Conservation (phyloP, 2,797 vertebrate species). For the Hapalemur alaotrensis region DNA sequence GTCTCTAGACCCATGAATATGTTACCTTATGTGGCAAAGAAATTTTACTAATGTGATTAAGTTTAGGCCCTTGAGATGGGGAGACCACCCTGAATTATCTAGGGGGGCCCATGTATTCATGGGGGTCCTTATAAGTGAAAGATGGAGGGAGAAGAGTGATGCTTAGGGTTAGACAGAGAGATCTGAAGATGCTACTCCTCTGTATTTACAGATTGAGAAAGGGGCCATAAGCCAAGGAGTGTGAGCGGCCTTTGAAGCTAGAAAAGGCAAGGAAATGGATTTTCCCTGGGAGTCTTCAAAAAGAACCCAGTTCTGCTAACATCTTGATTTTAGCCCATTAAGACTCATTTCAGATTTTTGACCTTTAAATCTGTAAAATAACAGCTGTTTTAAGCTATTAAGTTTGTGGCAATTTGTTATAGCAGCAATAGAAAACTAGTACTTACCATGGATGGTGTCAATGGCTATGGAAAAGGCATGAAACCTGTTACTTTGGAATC, state of each 20-base stretch:
- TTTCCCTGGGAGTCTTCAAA: not conserved
- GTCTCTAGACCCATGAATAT: not conserved
- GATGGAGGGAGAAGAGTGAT: not conserved
- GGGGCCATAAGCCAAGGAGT: not conserved
- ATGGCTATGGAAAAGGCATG: not conserved
- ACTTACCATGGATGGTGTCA: not conserved
- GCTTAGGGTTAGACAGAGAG: not conserved
- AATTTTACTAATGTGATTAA: not conserved
- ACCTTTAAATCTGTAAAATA: not conserved
- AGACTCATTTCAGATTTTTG: not conserved
- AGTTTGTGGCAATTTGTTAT: not conserved
- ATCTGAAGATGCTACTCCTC: not conserved
- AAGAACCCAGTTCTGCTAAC: not conserved
- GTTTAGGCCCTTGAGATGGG: not conserved
- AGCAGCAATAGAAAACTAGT: not conserved
- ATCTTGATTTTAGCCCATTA: not conserved
- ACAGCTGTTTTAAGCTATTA: not conserved
- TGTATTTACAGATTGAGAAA: not conserved
- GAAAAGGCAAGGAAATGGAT: not conserved
- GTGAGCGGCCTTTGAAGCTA: not conserved
- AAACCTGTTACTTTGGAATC: not conserved
- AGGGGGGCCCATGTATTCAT: not conserved
- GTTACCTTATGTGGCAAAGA: not conserved
- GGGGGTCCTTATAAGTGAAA: not conserved
- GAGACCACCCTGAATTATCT: not conserved